These are phyloP conservation scores for Prosapia bicincta DNA, from an alignment of 2,888 invertebrate genomes.

Conservation along the genomic window DNA sequence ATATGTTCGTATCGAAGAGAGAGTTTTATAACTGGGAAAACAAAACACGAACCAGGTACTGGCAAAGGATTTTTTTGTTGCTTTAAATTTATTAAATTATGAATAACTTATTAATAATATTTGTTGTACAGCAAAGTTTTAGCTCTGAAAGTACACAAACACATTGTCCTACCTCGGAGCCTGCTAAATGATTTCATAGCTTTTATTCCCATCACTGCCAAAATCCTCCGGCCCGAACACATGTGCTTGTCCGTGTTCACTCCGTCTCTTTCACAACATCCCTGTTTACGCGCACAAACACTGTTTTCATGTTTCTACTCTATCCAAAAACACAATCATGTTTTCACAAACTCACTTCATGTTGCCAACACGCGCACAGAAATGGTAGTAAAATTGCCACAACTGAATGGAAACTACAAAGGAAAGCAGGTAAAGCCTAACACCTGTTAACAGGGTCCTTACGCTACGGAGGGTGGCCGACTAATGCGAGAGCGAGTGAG, in stretches of 20 bases:
- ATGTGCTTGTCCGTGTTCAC: slow-evolving; percentile 3
- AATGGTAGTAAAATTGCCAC: background rate
- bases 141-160: too few relatives aligned
- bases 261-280: background rate
- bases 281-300: background rate
- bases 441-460: background rate
- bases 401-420: background rate
- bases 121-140: too few relatives aligned
- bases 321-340: background rate
- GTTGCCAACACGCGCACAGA: background rate
- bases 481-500: slow-evolving; percentile 14
- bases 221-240: slow-evolving; percentile 13
- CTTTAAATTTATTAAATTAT: too few relatives aligned
- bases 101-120: too few relatives aligned
- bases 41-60: too few relatives aligned
- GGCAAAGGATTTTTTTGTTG: too few relatives aligned
- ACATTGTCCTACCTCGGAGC: slow-evolving; percentile 80
- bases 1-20: too few relatives aligned
- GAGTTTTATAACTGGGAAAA: too few relatives aligned
- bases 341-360: background rate
- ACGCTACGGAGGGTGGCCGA: background rate
- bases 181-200: slow-evolving; percentile 83
- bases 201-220: slow-evolving; percentile 81
- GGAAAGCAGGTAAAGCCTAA: background rate
- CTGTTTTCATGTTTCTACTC: background rate